These are phyloP conservation scores for Drosophila merina DNA, from an alignment of 2,888 invertebrate genomes.

Conservation along the genomic window DNA sequence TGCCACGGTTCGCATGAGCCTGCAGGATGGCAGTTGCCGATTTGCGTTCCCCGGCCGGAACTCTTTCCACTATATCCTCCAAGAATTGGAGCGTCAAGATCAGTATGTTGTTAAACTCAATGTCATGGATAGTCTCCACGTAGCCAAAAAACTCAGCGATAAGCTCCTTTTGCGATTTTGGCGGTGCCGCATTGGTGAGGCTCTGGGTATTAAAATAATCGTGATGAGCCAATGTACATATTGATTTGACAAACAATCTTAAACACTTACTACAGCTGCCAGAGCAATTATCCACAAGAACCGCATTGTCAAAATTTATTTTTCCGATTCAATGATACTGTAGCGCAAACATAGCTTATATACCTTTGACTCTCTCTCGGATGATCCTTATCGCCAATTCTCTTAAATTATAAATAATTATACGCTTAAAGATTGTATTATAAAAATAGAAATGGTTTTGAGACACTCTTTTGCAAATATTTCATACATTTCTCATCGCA, in stretches of 20 bases:
- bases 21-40: not conserved
- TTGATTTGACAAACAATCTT: not conserved
- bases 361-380: constrained; percentile 4
- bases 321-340: not conserved
- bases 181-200: constrained; percentile 1
- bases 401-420: not conserved
- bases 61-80: not conserved
- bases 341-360: constrained; percentile 1
- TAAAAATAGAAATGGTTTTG: no score
- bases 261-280: constrained; percentile 3
- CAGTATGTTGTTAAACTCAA: constrained; percentile 12
- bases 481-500: no score
- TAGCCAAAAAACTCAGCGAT: constrained; percentile 21
- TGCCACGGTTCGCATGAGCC: not conserved
- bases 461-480: no score
- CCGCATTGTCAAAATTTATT: constrained; percentile 19
- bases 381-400: not conserved
- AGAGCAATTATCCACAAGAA: not conserved
- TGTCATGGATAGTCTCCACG: not conserved
- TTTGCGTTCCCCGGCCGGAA: constrained; percentile 24
- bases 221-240: no score
- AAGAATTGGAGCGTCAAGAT: not conserved
- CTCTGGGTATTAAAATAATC: not conserved
- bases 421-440: no score
- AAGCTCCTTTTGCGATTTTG: constrained; percentile 2